phyloP scores from a whole-genome alignment of 2,113 vertebrate genomes.

The Typhlomys cinereus region DNA sequence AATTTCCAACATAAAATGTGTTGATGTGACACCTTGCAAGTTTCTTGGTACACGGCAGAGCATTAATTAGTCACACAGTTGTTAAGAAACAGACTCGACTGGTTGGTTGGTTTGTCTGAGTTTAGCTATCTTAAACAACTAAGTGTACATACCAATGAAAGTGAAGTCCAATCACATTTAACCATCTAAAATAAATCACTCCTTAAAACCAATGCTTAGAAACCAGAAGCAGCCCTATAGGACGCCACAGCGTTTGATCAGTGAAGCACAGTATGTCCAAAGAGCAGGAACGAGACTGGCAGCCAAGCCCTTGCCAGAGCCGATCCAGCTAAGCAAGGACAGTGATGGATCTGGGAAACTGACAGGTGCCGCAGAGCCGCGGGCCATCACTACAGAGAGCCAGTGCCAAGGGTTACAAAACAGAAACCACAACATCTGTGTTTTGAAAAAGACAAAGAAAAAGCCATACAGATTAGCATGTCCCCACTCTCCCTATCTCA shows the following conservation, averaged over 20 bases:
- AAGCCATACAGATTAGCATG: not conserved
- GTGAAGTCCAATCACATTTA: not conserved
- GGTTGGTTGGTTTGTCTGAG: not conserved
- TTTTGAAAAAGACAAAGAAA: conserved; percentile 13
- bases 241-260: not conserved
- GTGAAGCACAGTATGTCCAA: not conserved
- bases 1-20: not conserved
- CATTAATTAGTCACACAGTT: conserved; percentile 21
- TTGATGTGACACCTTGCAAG: not conserved
- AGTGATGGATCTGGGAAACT: not conserved
- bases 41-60: not conserved
- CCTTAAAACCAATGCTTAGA: not conserved
- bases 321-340: not conserved
- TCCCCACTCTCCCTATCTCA: not conserved
- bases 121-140: not conserved
- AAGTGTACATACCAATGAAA: not conserved
- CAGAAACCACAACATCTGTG: not conserved
- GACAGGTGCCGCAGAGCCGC: not conserved
- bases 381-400: not conserved
- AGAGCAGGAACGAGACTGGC: not conserved
- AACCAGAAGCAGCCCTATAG: not conserved
- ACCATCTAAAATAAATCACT: conserved; percentile 3
- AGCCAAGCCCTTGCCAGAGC: not conserved
- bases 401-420: not conserved
- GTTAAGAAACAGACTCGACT: conserved; percentile 14